Base-by-base conservation (phyloP, 2,888 invertebrate species). In the Cecidostiba fungosa region DNA sequence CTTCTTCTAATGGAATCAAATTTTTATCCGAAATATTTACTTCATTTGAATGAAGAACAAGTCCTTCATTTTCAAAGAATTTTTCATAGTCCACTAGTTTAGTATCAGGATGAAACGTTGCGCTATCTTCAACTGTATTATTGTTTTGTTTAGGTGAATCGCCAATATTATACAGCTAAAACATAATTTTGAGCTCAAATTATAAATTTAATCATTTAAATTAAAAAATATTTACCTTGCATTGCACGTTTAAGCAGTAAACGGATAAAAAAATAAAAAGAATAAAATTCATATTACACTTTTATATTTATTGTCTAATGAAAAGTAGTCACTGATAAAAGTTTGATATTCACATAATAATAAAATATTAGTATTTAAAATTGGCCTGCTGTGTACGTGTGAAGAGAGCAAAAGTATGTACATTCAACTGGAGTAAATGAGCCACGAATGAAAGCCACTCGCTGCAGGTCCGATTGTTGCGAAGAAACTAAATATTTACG, bases 401-500 rank as follows among this genome's bases (percentile, higher is more conserved):
- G 26, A 76, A 76, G 69, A 69, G 26, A 76, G 79, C 36, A 36
- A 84, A 47, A 26, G 16, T 47, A 73, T 36, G 69, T 43, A 32
- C 32, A 32, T 36, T 16, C 39, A n/a, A 6, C 23, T 16, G 12
- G 0, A 66, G 47, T 72, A 72, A 74, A 73, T 62, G 66, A 74
- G 47, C 73, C 66, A 19, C 62, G 70, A 78, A 78, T 84, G 66
- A 74, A 50, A 74, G 74, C 19, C 50, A 39, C 50, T 50, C 39
- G n/a, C 62, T 74, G 79, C 59, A 80, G 69, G 43, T 50, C 29
- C 29, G 54, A 76, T 70, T 80, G 70, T 76, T 70, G 32, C 76
- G n/a, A 80, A 80, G 84, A 77, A 80, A 69, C 66, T 26, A 8
- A 82, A 82, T 82, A 72, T 85, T 85, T 85, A 85, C 81, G 80